These are phyloP conservation scores for Chymomyza costata DNA, from an alignment of 1,140 invertebrate genomes.

Conservation along the genomic window DNA sequence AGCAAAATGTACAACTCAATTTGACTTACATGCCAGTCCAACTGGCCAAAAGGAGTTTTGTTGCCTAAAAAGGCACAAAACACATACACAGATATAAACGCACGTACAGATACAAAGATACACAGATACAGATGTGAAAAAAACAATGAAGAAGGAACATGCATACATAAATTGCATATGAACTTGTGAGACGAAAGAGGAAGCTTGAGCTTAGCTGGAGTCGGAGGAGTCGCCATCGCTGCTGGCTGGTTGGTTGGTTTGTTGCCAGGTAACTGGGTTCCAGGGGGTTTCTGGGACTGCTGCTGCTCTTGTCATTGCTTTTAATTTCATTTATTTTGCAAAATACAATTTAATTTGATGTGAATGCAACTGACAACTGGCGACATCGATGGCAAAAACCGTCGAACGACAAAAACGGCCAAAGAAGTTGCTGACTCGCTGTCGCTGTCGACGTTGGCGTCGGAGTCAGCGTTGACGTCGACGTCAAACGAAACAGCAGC, in stretches of 20 bases:
- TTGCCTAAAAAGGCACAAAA: slow-evolving; percentile 24
- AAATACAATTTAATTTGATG: slow-evolving; percentile 11
- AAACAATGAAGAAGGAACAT: too few relatives aligned
- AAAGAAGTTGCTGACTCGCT: slow-evolving; percentile 2
- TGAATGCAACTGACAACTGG: slow-evolving; percentile 3
- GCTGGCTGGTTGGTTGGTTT: neutral
- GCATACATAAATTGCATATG: slow-evolving; percentile 1
- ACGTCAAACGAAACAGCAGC: slow-evolving; percentile 33
- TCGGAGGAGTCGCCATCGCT: neutral
- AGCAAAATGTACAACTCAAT: slow-evolving; percentile 29
- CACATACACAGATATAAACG: neutral
- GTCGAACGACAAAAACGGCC: neutral
- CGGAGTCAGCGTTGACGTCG: neutral
- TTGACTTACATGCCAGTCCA: slow-evolving; percentile 11
- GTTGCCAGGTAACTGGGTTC: neutral
- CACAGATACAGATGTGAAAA: too few relatives aligned
- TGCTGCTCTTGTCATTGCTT: neutral
- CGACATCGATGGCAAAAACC: too few relatives aligned
- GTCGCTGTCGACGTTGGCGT: slow-evolving; percentile 20
- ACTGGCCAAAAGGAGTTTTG: slow-evolving; percentile 8
- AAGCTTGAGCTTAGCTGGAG: neutral
- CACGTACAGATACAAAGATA: neutral
- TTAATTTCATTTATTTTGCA: slow-evolving; percentile 9
- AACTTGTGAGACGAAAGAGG: neutral
- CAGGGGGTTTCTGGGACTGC: neutral